phyloP scores from a whole-genome alignment of 2,113 vertebrate species.

The Dipodomys stephensi region DNA sequence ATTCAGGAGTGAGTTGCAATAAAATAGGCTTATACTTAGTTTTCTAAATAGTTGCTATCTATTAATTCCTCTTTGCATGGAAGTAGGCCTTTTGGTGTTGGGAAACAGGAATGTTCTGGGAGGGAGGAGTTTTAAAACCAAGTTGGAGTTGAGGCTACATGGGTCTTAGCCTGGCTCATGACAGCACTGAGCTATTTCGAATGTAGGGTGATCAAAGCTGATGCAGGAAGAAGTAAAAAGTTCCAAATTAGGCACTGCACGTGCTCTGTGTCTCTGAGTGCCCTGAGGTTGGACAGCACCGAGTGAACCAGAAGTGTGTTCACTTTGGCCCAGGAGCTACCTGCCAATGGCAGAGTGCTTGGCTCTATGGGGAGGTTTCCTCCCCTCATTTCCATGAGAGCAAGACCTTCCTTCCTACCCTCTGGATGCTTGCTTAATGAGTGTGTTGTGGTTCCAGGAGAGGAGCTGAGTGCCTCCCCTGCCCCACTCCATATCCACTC shows the following conservation, averaged over 20 bases:
- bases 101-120: not conserved
- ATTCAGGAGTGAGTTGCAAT: slow-evolving; percentile 20
- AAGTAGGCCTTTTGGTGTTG: not conserved
- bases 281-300: not conserved
- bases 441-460: not conserved
- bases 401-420: slow-evolving; percentile 15
- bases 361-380: slow-evolving; percentile 47
- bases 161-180: not conserved
- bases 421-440: slow-evolving; percentile 31
- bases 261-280: not conserved
- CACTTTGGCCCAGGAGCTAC: slow-evolving; percentile 17
- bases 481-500: not conserved
- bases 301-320: slow-evolving; percentile 41
- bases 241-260: not conserved
- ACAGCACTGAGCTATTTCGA: not conserved
- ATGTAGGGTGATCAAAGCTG: slow-evolving; percentile 1
- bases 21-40: slow-evolving; percentile 10
- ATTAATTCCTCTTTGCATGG: slow-evolving; percentile 11
- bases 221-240: not conserved
- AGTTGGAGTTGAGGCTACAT: not conserved
- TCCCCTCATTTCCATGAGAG: not conserved
- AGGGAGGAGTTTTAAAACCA: not conserved
- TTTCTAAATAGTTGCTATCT: slow-evolving; percentile 46
- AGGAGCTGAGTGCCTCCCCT: not conserved
- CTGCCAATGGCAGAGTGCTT: slow-evolving; percentile 44